A percentile compares a stretch with the other conserved stretches of the same genome.
These are phyloP conservation scores for Steinernema scapterisci DNA, from an alignment of 2,888 invertebrate species.

Conservation along the genomic window DNA sequence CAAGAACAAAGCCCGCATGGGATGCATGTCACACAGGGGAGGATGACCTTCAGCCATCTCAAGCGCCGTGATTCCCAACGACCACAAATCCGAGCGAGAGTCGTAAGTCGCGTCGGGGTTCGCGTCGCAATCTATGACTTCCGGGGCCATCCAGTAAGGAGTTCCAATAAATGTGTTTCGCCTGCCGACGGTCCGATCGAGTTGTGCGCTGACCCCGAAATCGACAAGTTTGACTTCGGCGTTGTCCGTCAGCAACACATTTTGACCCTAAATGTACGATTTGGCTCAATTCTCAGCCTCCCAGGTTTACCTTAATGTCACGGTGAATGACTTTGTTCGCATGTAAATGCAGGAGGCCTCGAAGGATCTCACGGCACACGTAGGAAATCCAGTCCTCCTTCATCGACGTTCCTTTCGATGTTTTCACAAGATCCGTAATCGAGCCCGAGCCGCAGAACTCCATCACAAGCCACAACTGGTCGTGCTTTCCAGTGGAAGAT, in stretches of 20 bases:
- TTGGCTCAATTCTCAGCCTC: background rate
- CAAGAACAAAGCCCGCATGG: constrained; percentile 91
- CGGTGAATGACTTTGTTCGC: constrained; percentile 98
- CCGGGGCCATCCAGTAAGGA: constrained; percentile 86
- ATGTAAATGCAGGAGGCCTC: constrained; percentile 93
- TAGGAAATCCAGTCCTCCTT: constrained; percentile 99
- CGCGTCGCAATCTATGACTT: constrained; percentile 99
- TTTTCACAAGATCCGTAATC: constrained; percentile 98
- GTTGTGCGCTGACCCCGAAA: constrained; percentile 97
- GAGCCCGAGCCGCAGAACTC: constrained; percentile 99
- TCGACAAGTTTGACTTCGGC: constrained; percentile 99
- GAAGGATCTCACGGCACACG: constrained; percentile 83
- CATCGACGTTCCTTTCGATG: constrained; percentile 93
- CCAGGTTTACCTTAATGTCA: constrained; percentile 79
- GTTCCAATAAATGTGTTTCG: constrained; percentile 96
- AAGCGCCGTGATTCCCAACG: constrained; percentile 85
- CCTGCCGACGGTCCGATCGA: constrained; percentile 97
- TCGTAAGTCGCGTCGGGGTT: constrained; percentile 99
- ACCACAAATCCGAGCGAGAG: constrained; percentile 75
- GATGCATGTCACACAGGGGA: constrained; percentile 96
- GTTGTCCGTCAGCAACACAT: constrained; percentile 97
- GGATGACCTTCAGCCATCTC: constrained; percentile 89
- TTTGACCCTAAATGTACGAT: constrained; percentile 78
- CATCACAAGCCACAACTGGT: constrained; percentile 99
- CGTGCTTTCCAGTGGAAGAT: constrained; percentile 86